Conservation (phyloP, 2,113 vertebrate genomes). For the Myocastor coypus region DNA sequence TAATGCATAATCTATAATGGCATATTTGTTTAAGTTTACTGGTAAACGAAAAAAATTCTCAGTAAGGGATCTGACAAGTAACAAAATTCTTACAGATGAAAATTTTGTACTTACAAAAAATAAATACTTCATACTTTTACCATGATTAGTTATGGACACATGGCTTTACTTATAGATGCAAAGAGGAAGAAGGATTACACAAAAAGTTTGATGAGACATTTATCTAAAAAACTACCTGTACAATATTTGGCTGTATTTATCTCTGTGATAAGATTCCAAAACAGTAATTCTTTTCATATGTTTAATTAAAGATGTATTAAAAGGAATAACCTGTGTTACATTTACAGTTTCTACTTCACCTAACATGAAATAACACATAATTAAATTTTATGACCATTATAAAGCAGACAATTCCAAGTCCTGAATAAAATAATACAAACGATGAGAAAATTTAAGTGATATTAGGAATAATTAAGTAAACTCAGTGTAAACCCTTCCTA, state of each 20-base stretch:
- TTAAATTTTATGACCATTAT: neutral
- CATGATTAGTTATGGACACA: neutral
- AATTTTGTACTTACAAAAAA: neutral
- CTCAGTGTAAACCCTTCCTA: neutral
- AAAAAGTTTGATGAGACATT: neutral
- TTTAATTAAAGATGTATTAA: neutral
- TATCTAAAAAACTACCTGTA: neutral
- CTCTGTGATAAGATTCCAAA: neutral
- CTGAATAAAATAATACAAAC: constrained; percentile 68
- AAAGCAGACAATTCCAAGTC: neutral
- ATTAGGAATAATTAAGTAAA: constrained; percentile 50
- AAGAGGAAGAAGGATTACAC: neutral
- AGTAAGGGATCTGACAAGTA: neutral
- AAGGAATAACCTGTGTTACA: neutral
- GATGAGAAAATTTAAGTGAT: constrained; percentile 76
- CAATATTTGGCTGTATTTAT: neutral
- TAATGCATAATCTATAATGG: neutral
- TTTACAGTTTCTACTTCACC: neutral
- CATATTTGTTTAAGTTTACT: constrained; percentile 41
- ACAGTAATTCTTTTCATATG: neutral
- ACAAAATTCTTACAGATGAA: neutral
- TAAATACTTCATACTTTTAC: neutral
- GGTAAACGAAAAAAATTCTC: neutral
- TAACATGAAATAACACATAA: constrained; percentile 20
- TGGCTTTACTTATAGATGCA: neutral